Evolutionary conservation across 2,797 vertebrate genomes (phyloP).

Genomic region (Tadarida brasiliensis): DNA sequence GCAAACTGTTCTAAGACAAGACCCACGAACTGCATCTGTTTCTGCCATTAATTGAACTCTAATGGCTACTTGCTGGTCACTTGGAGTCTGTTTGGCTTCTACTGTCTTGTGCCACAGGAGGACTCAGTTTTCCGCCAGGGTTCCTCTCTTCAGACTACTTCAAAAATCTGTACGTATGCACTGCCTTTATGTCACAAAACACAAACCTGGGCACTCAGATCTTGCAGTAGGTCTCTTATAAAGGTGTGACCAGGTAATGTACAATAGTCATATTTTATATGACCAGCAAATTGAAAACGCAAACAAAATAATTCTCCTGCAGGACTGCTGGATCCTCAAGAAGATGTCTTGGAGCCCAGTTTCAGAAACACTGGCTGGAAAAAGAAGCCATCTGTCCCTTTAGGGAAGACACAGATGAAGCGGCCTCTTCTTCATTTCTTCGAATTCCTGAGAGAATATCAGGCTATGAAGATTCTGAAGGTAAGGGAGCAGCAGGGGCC

Average conservation of each 20-base stretch:
- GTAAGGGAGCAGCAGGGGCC: neutral
- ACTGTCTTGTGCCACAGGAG: neutral
- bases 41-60: neutral
- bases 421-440: neutral
- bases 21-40: neutral
- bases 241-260: neutral
- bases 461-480: neutral
- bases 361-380: constrained; percentile 13
- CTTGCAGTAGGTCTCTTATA: neutral
- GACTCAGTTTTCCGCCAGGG: neutral
- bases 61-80: neutral
- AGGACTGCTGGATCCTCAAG: neutral
- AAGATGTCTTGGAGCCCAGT: neutral
- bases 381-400: neutral
- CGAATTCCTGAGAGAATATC: neutral
- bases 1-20: neutral
- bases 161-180: neutral
- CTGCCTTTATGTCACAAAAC: neutral
- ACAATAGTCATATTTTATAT: neutral
- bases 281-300: neutral
- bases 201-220: neutral
- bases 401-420: neutral
- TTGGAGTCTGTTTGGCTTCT: neutral
- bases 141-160: neutral
- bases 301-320: neutral